A percentile compares a stretch with the other conserved stretches of the same genome.
Conservation (phyloP, 2,888 invertebrate genomes). For the Sipha maydis region DNA sequence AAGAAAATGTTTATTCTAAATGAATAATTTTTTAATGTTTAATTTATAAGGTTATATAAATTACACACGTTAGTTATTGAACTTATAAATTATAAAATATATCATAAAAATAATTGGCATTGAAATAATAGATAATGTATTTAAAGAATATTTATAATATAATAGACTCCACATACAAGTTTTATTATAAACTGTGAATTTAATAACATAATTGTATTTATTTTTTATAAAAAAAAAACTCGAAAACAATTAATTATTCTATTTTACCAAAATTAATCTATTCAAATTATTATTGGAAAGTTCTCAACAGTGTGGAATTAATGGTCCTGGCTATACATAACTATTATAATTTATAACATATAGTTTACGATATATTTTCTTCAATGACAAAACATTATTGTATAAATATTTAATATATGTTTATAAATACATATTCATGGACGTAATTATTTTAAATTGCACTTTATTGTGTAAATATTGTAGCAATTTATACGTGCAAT, state of each 20-base stretch:
- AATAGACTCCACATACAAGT: neutral
- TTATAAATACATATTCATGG: slow-evolving; percentile 22
- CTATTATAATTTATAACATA: slow-evolving; percentile 8
- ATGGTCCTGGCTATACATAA: neutral
- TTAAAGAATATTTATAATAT: too few relatives aligned
- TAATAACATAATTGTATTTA: neutral
- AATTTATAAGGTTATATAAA: too few relatives aligned
- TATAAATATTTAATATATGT: slow-evolving; percentile 30
- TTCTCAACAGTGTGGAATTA: neutral
- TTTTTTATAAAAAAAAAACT: neutral
- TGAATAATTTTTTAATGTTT: too few relatives aligned
- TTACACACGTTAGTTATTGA: too few relatives aligned
- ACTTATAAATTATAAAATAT: too few relatives aligned
- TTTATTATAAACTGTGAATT: neutral
- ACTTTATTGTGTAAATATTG: slow-evolving; percentile 55
- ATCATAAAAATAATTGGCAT: too few relatives aligned
- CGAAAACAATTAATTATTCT: neutral
- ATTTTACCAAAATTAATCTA: neutral
- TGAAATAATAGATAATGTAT: too few relatives aligned
- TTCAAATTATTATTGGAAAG: slow-evolving; percentile 28
- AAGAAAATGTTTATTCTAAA: too few relatives aligned
- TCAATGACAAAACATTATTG: slow-evolving; percentile 36
- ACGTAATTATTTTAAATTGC: slow-evolving; percentile 53
- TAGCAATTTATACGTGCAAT: slow-evolving; percentile 44
- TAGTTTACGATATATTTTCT: neutral